Percentiles rank a stretch among this genome's conserved stretches.
Evolutionary conservation across 2,797 vertebrate genomes (phyloP).

Genomic region (Diplodus sargus): DNA sequence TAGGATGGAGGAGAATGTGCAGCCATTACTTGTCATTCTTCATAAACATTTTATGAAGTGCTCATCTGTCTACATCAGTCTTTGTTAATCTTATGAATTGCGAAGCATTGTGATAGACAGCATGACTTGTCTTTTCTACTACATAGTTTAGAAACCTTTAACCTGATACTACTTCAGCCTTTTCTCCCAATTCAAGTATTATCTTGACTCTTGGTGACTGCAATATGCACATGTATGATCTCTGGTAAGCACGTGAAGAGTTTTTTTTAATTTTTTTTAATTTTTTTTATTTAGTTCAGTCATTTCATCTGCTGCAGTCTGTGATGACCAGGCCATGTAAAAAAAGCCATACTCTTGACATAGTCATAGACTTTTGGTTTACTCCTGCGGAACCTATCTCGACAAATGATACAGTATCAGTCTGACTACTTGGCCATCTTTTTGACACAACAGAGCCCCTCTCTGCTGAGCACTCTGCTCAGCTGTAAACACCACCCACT

Average conservation of each 20-base stretch:
- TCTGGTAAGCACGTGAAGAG: neutral
- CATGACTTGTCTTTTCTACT: neutral
- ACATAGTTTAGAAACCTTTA: neutral
- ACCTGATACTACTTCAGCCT: too few species aligned
- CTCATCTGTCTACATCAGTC: slow-evolving; percentile 19
- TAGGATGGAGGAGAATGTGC: neutral
- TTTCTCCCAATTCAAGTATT: neutral
- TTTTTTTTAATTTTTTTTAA: neutral
- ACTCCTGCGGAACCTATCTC: neutral
- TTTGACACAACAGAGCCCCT: neutral
- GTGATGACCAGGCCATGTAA: neutral
- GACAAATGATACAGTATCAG: slow-evolving; percentile 9
- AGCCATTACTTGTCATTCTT: neutral
- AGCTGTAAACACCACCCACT: neutral
- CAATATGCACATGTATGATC: neutral
- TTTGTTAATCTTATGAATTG: neutral
- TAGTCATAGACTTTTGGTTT: neutral
- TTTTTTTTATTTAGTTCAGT: neutral
- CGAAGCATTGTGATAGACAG: neutral
- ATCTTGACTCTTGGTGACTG: neutral
- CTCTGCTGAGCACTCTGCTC: slow-evolving; percentile 1
- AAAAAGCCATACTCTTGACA: neutral
- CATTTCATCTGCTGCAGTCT: neutral
- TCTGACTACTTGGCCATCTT: neutral
- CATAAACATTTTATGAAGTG: slow-evolving; percentile 13